phyloP scores from a whole-genome alignment of 2,888 invertebrate genomes.

The Agrilus mali region DNA sequence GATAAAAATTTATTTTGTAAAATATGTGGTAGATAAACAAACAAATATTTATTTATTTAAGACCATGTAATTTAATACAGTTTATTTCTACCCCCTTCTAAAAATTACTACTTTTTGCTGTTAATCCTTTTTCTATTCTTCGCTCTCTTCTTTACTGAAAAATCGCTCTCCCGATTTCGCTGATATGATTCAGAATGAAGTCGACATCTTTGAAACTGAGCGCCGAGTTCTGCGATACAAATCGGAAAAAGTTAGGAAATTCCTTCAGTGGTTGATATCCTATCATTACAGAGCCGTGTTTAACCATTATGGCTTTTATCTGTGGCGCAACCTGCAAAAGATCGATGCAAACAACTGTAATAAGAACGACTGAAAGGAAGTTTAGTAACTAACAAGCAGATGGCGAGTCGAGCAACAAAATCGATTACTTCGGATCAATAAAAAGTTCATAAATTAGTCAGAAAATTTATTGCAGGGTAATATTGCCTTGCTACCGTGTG shows the following conservation, averaged over 20 bases:
- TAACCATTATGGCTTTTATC: slow-evolving; percentile 52
- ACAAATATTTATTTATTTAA: too few species aligned
- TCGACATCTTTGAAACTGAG: slow-evolving; percentile 42
- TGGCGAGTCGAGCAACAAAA: too few species aligned
- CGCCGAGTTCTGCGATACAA: slow-evolving; percentile 50
- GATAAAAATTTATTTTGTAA: too few species aligned
- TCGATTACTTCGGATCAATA: too few species aligned
- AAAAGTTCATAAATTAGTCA: too few species aligned
- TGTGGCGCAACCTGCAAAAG: slow-evolving; percentile 45
- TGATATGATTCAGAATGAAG: slow-evolving; percentile 48
- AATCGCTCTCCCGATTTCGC: slow-evolving; percentile 37
- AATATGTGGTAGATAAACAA: too few species aligned
- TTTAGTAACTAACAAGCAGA: too few species aligned
- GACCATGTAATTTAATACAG: too few species aligned
- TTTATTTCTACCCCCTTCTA: too few species aligned
- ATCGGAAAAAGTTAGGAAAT: slow-evolving; percentile 53
- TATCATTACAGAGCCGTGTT: slow-evolving; percentile 50
- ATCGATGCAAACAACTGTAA: not conserved
- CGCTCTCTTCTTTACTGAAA: slow-evolving; percentile 18
- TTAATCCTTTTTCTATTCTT: not conserved
- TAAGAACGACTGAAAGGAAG: not conserved
- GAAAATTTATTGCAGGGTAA: too few species aligned
- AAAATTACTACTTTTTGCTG: not conserved
- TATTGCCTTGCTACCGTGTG: too few species aligned
- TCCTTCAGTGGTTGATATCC: slow-evolving; percentile 51